phyloP scores from a whole-genome alignment of 2,113 vertebrate species.

The Neotoma lepida region DNA sequence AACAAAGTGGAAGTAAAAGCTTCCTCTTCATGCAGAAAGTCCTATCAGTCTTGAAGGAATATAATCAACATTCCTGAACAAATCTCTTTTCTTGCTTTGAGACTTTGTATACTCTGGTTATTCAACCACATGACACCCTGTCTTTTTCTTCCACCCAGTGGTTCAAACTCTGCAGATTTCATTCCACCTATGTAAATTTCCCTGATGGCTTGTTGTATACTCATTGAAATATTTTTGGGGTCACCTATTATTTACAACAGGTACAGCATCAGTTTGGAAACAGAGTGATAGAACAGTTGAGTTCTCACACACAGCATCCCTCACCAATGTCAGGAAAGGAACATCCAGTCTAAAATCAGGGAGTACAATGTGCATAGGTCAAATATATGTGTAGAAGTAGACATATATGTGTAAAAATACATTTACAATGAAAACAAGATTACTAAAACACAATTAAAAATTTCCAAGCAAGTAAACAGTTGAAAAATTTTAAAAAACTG shows the following conservation, averaged over 20 bases:
- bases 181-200: background rate
- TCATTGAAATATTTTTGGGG: background rate
- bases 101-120: background rate
- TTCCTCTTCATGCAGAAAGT: background rate
- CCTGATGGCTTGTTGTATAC: background rate
- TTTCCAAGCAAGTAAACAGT: background rate
- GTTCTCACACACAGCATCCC: background rate
- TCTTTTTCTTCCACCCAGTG: background rate
- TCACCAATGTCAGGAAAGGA: background rate
- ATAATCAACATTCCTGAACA: background rate
- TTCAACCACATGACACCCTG: background rate
- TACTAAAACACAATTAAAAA: background rate
- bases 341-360: background rate
- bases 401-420: background rate
- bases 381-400: background rate
- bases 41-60: background rate
- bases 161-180: background rate
- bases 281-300: background rate
- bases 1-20: constrained; percentile 26
- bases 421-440: background rate
- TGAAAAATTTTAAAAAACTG: background rate
- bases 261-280: background rate
- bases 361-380: background rate
- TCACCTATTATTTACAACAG: background rate
- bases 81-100: constrained; percentile 17